Evolutionary conservation across 2,797 vertebrate species (phyloP), one percentile per base, ranked within the genome.

Genomic region (Danionella dracula): DNA sequence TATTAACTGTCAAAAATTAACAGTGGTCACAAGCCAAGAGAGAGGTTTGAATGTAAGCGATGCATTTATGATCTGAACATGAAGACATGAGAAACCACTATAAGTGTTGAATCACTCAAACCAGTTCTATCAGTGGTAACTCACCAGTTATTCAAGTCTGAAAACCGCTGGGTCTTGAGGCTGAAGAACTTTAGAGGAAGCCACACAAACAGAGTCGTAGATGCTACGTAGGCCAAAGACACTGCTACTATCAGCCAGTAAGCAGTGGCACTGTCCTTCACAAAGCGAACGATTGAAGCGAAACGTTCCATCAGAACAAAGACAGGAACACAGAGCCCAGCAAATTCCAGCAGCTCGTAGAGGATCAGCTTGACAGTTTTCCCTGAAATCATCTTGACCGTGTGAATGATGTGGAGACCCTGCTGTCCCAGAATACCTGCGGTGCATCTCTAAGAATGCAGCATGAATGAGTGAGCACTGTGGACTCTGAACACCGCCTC

Each of bases 161-260:
- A 69, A 68, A 82, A 80, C 56, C 81, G 55, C 23, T 23, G 55
- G 8, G 68, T 72, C 79, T 80, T 92, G 78, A 87, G 67, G 56
- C 84, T 83, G 70, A 87, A 16, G 76, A 86, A 89, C 80, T 92
- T 92, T 19, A 92, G 75, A 34, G 94, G 94, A 50, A 90, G 81
- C 93, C 91, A 91, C 71, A 91, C 88, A 79, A 94, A 76, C 71
- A 95, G 83, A 58, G 84, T 90, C 58, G 41, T 77, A 2, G 86
- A 77, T 46, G 89, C 86, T 67, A 93, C 83, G 9, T 90, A 92
- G 27, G 91, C 92, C 9, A 92, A n/a, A 0, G 91, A 88, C 41
- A 72, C 82, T 0, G 92, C 91, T 74, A 94, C 83, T 51, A 92
- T 81, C 0, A 93, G 82, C 91, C 91, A 93, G 62, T 92, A 93